These are phyloP conservation scores for Cheirogaleus major DNA, from an alignment of 2,797 vertebrate species.

Conservation along the genomic window DNA sequence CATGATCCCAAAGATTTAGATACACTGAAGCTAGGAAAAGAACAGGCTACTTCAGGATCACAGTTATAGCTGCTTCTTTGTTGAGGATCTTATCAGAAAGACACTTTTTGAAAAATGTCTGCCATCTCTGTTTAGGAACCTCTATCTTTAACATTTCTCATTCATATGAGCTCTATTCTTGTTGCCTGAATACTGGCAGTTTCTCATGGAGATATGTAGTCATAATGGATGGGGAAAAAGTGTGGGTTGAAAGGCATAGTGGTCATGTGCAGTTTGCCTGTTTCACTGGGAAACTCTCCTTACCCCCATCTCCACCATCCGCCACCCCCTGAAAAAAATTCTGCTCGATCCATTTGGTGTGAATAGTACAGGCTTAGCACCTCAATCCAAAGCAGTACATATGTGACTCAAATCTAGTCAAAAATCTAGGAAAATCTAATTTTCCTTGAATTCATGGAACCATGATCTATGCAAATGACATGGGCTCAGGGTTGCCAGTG, in stretches of 20 bases:
- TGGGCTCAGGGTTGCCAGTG: neutral
- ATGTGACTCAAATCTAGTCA: neutral
- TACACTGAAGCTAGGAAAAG: neutral
- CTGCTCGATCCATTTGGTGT: neutral
- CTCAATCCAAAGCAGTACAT: neutral
- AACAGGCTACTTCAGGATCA: neutral
- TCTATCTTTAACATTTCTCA: neutral
- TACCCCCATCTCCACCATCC: accelerated
- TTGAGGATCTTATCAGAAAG: neutral
- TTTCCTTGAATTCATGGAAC: neutral
- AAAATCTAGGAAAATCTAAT: too few relatives aligned
- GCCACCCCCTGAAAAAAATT: neutral
- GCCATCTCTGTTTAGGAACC: neutral
- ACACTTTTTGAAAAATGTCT: neutral
- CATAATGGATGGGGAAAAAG: neutral
- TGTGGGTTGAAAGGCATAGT: neutral
- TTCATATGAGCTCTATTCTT: neutral
- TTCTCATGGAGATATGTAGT: neutral
- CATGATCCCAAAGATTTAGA: neutral
- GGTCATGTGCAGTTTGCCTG: neutral
- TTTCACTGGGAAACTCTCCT: neutral
- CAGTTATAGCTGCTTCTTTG: neutral
- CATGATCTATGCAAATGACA: neutral
- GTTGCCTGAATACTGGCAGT: neutral
- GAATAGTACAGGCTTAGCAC: neutral